Base-by-base conservation (phyloP, 2,113 vertebrate genomes). In the Phylloscopus trochilus region DNA sequence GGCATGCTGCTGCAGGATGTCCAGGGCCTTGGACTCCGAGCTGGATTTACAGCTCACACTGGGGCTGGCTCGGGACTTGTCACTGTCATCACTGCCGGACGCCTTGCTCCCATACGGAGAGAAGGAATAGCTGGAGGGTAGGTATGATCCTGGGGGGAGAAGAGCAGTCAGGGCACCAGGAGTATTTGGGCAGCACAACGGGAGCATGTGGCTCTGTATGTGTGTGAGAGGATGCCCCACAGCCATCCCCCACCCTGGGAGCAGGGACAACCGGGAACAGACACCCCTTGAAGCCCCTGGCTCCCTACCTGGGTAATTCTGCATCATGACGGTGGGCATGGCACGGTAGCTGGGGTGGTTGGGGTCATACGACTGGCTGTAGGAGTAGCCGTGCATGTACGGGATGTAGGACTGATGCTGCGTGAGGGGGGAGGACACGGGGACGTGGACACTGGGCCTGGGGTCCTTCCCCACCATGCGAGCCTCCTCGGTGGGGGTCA, bases 251-350 rank as follows among this genome's bases (percentile, higher is more conserved):
- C 5, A 13, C 44, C 18, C 70, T 0, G 1, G 49, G n/a, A 90
- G 47, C 44, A 35, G 24, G 68, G 64, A 62, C 31, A 53, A 56
- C 21, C 3, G 5, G 33, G 72, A 79, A 62, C 26, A 20, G 53
- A 62, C 0, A 1, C 13, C 63, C 28, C 1, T 0, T 11, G 64
- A 44, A 37, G 37, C 1, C 12, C 7, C 17, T 2, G 0, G 35
- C 56, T 55, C 63, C 37, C 41, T 98, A 99, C 99, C 99, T 99
- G 99, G 98, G 97, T 99, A 99, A 93, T 99, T 99, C 97, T 99
- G 99, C 99, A 99, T 99, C 99, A 99, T 99, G 97, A 99, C 99
- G 1, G 99, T 98, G 60, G 99, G 98, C 98, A 99, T 98, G 89
- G 98, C 98, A 64, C 99, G 98, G 97, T 99, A 99, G 96, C 99